Conservation (phyloP, 2,888 invertebrate genomes). For the Orgyia antiqua region DNA sequence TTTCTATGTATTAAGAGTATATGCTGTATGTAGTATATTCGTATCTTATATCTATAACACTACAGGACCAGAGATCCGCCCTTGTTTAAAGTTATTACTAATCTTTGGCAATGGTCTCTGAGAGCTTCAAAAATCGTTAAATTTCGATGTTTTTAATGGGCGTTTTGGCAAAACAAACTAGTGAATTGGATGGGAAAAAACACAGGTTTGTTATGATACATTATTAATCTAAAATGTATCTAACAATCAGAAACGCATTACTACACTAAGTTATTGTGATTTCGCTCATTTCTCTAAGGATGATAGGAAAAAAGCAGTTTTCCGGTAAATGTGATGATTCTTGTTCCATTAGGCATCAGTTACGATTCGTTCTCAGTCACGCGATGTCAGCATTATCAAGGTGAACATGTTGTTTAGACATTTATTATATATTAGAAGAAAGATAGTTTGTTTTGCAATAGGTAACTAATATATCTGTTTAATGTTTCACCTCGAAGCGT, state of each 20-base stretch:
- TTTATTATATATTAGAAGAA: constrained; percentile 4
- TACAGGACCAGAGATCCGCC: too few relatives aligned
- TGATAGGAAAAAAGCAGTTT: constrained; percentile 61
- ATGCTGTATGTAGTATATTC: too few relatives aligned
- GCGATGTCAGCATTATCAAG: constrained; percentile 68
- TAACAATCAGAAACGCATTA: constrained; percentile 59
- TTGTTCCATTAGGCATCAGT: constrained; percentile 70
- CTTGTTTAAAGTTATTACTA: too few relatives aligned
- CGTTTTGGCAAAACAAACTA: too few relatives aligned
- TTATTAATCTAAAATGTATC: constrained; percentile 28
- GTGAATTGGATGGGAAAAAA: too few relatives aligned
- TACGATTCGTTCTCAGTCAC: constrained; percentile 67
- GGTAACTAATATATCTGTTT: background rate
- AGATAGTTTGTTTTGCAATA: constrained; percentile 5
- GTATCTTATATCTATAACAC: too few relatives aligned
- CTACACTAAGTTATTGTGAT: constrained; percentile 45
- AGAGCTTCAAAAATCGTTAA: too few relatives aligned
- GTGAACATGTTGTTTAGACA: constrained; percentile 33
- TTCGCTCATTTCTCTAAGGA: constrained; percentile 49
- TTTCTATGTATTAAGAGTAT: too few relatives aligned
- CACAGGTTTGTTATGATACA: too few relatives aligned
- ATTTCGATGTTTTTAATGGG: too few relatives aligned
- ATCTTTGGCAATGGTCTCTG: too few relatives aligned
- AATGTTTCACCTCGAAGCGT: background rate
- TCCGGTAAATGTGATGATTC: constrained; percentile 66